phyloP scores from a whole-genome alignment of 2,888 invertebrate genomes.

The Luperina testacea region DNA sequence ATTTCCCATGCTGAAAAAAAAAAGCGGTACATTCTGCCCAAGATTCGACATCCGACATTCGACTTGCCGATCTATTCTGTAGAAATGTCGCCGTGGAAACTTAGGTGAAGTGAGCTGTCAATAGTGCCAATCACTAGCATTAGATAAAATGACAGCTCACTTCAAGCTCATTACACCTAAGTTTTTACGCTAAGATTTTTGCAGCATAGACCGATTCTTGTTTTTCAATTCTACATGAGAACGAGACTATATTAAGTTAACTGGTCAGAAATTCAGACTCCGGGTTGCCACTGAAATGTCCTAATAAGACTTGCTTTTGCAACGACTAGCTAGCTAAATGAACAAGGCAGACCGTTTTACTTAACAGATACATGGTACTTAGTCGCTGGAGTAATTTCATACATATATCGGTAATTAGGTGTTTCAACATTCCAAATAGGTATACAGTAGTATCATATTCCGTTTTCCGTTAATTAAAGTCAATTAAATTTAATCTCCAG shows the following conservation, averaged over 20 bases:
- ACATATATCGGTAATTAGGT: not conserved
- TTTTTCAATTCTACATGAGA: not conserved
- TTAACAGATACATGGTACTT: not conserved
- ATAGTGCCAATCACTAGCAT: no score
- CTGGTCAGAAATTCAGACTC: not conserved
- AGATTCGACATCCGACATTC: no score
- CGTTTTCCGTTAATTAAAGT: conserved; percentile 67
- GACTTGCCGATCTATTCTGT: not conserved
- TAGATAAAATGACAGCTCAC: no score
- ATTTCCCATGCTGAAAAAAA: no score
- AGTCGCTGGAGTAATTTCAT: not conserved
- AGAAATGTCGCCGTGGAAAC: not conserved
- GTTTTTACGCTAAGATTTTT: not conserved
- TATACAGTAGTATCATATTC: not conserved
- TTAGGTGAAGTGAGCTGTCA: not conserved
- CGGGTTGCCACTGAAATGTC: not conserved
- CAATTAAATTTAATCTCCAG: conserved; percentile 70
- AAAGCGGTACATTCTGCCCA: no score
- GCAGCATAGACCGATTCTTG: not conserved
- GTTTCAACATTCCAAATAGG: not conserved
- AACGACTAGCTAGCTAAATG: not conserved
- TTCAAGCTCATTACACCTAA: no score
- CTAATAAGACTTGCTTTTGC: not conserved
- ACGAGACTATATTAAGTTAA: not conserved
- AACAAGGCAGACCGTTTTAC: not conserved